Base-by-base conservation (phyloP, 1,140 invertebrate genomes). In the Teleogryllus occipitalis region DNA sequence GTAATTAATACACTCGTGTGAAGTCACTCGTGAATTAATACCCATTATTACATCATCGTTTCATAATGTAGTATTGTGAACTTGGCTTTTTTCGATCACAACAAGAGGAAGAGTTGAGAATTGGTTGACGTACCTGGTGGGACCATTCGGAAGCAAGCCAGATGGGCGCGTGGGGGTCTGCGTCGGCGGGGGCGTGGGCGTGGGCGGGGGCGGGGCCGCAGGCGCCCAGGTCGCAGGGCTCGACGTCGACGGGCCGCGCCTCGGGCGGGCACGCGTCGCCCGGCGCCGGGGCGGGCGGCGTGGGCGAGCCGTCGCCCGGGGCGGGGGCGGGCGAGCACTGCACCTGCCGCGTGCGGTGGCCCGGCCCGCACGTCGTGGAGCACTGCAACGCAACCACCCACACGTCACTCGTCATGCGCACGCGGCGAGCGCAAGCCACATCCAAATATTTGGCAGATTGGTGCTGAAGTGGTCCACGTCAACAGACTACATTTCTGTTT, bases 221-320 rank as follows among this genome's bases (percentile, higher is more conserved):
- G 14, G 84, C 85, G 6, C 88, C 89, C 80, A 88, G 87, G 78
- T 92, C 89, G 83, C 92, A 89, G 21, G 87, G 85, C 80, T 89
- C 88, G 0, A 85, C 84, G 78, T 87, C 86, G 7, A 84, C 80
- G 22, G 88, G 88, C 14, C 86, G 81, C 75, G 86, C 80, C 77
- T 84, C 83, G 7, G 82, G 81, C 39, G 78, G 80, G 82, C 86
- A 86, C 39, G 81, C 80, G 84, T 82, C 78, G 88, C 89, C 8
- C 85, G 83, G 83, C 15, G 84, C 83, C 18, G 85, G 84, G 80
- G 89, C 89, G 87, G 18, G 86, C 80, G 15, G 89, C 89, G 22
- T 85, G 83, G 10, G 89, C 89, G 80, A 89, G 90, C 89, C 87
- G 18, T 86, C 80, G 15, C 89, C 89, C 27, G 89, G 80, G 89